Evolutionary conservation across 2,797 vertebrate genomes (phyloP), one percentile per base, ranked within the genome.

Genomic region (Alcedo atthis): DNA sequence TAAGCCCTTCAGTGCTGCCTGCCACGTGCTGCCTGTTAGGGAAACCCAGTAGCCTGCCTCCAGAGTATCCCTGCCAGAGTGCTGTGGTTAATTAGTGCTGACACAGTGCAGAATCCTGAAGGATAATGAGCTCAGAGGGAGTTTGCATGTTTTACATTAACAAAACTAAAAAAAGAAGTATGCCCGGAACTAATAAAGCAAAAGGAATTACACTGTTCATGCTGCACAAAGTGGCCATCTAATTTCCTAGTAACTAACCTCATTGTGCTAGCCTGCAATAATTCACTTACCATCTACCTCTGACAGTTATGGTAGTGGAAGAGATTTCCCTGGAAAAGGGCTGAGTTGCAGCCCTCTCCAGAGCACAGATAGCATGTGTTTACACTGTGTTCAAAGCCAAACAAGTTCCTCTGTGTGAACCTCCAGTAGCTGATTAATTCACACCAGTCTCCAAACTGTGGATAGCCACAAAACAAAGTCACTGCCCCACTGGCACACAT

Each of bases 41-140:
- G 71, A 78, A 77, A 16, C 37, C 24, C 57, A 67, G 46, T 15
- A 19, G 71, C 46, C 78, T 64, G 51, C 45, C 28, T 87, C 49
- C 58, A 28, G 6, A 57, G 55, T 48, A 40, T 19, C 58, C 62
- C 69, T 79, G 73, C 78, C 81, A 78, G 84, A 69, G 28, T 3
- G 1, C 62, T 51, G 57, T 33, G 45, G 79, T 81, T 93, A 76
- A 87, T 89, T 81, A 90, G 80, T 69, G 81, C 86, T 93, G 93
- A 76, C 89, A 87, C 62, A 94, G 70, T 17, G 87, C 81, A 78
- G 73, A 92, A 84, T 73, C 58, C 77, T 51, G 62, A 71, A 63
- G 76, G 53, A 74, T 54, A 87, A 76, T 0, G 0, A 89, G 79
- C 84, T 92, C 6, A 2, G 86, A 22, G 66, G 71, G 79, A 78